Percentiles rank a stretch among this genome's conserved stretches.
phyloP scores from a whole-genome alignment of 2,888 invertebrate genomes.

The Tenthredo livida region DNA sequence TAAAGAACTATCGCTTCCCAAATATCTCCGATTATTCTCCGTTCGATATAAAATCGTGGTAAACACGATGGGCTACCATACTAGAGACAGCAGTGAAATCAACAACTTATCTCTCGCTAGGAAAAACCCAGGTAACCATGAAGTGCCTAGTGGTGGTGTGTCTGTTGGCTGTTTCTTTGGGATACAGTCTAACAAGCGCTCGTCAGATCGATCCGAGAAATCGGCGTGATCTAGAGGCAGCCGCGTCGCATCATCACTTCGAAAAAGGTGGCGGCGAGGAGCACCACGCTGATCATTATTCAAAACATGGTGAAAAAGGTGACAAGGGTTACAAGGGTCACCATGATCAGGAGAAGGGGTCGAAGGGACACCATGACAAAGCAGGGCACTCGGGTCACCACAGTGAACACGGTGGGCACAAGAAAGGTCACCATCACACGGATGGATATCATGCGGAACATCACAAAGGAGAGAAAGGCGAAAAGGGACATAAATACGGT shows the following conservation, averaged over 20 bases:
- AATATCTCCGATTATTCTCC: constrained; percentile 68
- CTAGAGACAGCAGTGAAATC: constrained; percentile 61
- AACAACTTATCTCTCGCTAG: constrained; percentile 51
- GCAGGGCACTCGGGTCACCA: constrained; percentile 82
- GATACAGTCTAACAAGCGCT: constrained; percentile 54
- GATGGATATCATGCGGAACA: constrained; percentile 83
- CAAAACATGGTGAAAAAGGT: constrained; percentile 84
- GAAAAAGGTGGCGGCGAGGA: constrained; percentile 84
- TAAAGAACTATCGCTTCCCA: constrained; percentile 68
- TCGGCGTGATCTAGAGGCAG: constrained; percentile 78
- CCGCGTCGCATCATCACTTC: constrained; percentile 76
- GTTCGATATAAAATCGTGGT: constrained; percentile 72
- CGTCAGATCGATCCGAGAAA: constrained; percentile 75
- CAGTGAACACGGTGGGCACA: constrained; percentile 81
- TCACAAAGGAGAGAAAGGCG: constrained; percentile 83
- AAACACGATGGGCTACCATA: constrained; percentile 65
- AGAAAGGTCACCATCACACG: constrained; percentile 81
- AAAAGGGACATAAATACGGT: constrained; percentile 82
- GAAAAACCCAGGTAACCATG: constrained; percentile 44
- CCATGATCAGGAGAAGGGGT: constrained; percentile 82
- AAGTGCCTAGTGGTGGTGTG: constrained; percentile 54
- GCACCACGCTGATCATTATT: constrained; percentile 82
- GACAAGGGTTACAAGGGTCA: constrained; percentile 84
- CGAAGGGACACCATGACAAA: constrained; percentile 86
- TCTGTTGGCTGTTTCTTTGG: constrained; percentile 49